Base-by-base conservation (phyloP, 2,888 invertebrate genomes). In the Eustalomyia histrio region DNA sequence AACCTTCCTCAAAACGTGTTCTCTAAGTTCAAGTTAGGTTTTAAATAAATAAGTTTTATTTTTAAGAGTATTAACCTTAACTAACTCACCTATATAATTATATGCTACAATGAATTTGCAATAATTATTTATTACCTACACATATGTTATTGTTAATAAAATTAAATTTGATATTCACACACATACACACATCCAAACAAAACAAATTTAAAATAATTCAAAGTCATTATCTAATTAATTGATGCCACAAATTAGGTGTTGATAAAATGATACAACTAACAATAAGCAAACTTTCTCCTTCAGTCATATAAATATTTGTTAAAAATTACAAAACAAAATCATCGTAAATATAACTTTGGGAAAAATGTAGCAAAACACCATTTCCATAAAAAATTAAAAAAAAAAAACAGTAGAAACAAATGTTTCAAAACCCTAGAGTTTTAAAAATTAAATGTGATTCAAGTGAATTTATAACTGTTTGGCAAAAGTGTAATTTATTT, bases 171-270 rank as follows among this genome's bases (percentile, higher is more conserved):
- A 33, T 33, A 55, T 55, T 75, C 53, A 43, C 14, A 18, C 43
- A 67, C 7, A 18, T 14, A 50, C 47, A 60, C 50, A 18, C 33
- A 17, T 21, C n/a, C n/a, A n/a, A n/a, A n/a, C n/a, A n/a, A 43
- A 52, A 39, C 8, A 39, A 63, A 73, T 17, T 53, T 8, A 17
- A 39, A 63, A 24, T 18, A 60, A 18, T 55, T 75, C 16, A 68
- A 47, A 21, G 47, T 16, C 68, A 68, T 35, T 60, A 75, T 61
- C 53, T 61, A 61, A 75, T 68, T 57, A 68, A 69, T 63, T 63
- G 69, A 68, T 68, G 55, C 57, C 61, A 57, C 63, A 76, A 57
- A 63, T 63, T 58, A 63, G n/a, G 57, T 69, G 57, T 57, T 69
- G 50, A 57, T 76, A 52, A 33, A 47, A 35, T 58, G 43, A 60